phyloP scores from a whole-genome alignment of 2,113 vertebrate genomes.

The Triplophysa rosa region DNA sequence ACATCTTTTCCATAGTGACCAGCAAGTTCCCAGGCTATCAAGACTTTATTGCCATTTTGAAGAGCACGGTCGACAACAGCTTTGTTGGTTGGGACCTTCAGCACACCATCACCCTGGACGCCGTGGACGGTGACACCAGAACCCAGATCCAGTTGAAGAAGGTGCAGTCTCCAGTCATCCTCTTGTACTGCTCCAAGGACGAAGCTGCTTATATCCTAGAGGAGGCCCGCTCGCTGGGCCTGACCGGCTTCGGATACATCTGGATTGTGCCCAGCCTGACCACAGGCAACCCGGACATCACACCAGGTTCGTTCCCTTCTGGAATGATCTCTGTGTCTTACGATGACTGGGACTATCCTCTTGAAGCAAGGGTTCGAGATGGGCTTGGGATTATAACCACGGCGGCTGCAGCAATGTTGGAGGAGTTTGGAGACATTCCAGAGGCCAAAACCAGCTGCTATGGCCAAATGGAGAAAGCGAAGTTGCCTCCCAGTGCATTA shows the following conservation, averaged over 20 bases:
- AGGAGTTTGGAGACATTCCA: conserved; percentile 89
- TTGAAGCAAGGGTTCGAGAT: conserved; percentile 88
- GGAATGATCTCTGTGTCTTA: conserved; percentile 96
- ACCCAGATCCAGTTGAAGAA: conserved; percentile 95
- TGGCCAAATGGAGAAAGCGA: conserved; percentile 83
- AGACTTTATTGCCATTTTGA: conserved; percentile 94
- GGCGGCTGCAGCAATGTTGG: conserved; percentile 90
- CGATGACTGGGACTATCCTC: conserved; percentile 95
- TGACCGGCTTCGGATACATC: conserved; percentile 94
- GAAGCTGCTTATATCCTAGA: conserved; percentile 91
- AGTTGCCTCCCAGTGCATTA: conserved; percentile 83
- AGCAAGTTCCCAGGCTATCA: conserved; percentile 96
- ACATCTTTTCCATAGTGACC: conserved; percentile 95
- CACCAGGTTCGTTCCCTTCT: conserved; percentile 87
- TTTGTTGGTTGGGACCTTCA: conserved; percentile 99
- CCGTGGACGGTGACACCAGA: conserved; percentile 87
- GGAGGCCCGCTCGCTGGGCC: conserved; percentile 91
- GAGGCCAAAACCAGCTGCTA: conserved; percentile 93
- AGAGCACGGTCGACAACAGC: conserved; percentile 96
- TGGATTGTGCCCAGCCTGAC: conserved; percentile 96
- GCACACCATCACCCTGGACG: conserved; percentile 87
- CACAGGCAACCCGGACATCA: conserved; percentile 87
- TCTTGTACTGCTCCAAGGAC: conserved; percentile 96
- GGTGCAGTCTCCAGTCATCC: conserved; percentile 92
- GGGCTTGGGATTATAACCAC: conserved; percentile 93